These are phyloP conservation scores for Morpho helenor DNA, from an alignment of 2,888 invertebrate genomes.

Conservation along the genomic window DNA sequence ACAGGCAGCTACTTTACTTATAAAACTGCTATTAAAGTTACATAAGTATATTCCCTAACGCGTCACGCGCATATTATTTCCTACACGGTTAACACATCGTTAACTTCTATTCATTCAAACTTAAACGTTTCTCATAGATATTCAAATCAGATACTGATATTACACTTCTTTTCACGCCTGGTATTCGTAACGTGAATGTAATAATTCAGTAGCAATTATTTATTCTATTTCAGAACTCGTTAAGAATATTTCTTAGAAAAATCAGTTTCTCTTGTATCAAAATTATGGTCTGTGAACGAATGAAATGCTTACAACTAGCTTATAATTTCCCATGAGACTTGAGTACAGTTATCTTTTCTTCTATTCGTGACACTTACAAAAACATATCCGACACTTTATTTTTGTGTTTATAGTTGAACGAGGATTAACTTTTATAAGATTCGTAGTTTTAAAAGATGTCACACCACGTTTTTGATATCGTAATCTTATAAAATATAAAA, in stretches of 20 bases:
- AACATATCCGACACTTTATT: not conserved
- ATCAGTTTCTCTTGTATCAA: not conserved
- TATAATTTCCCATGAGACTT: constrained; percentile 5
- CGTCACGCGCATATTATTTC: too few species aligned
- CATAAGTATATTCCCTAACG: too few species aligned
- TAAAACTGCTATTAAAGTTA: too few species aligned
- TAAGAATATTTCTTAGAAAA: not conserved
- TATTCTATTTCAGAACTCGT: not conserved
- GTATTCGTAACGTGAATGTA: too few species aligned
- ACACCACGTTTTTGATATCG: too few species aligned
- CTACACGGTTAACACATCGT: constrained; percentile 57
- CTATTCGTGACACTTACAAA: not conserved
- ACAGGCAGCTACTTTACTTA: too few species aligned
- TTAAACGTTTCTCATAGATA: constrained; percentile 33
- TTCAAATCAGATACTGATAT: constrained; percentile 7
- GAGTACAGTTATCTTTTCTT: not conserved
- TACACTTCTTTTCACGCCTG: not conserved
- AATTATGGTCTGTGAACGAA: constrained; percentile 1
- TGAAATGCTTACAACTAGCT: constrained; percentile 4
- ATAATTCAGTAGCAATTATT: too few species aligned
- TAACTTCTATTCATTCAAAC: constrained; percentile 61
- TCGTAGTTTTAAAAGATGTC: too few species aligned
- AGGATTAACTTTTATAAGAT: too few species aligned
- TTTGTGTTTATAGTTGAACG: not conserved
- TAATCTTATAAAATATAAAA: too few species aligned